phyloP scores from a whole-genome alignment of 2,797 vertebrate species.

The Dryobates pubescens region DNA sequence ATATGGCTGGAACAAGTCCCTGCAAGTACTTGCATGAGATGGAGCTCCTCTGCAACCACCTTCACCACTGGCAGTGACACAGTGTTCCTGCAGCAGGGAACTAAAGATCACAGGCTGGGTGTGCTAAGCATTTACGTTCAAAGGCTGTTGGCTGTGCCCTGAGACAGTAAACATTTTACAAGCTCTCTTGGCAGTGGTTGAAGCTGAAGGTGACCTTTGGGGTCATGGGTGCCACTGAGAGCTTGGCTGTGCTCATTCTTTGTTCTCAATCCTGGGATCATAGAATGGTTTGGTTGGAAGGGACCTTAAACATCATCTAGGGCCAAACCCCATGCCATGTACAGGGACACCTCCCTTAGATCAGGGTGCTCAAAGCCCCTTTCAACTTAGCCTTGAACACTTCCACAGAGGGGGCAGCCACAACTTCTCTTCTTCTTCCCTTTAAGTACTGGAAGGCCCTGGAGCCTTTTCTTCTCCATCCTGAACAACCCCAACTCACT shows the following conservation, averaged over 20 bases:
- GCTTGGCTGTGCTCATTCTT: not conserved
- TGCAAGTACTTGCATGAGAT: not conserved
- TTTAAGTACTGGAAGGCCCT: no score
- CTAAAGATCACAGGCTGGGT: not conserved
- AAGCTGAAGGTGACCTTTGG: not conserved
- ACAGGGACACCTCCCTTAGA: no score
- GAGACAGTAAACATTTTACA: not conserved
- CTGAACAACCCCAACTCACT: no score
- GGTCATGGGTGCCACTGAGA: not conserved
- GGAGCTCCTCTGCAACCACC: not conserved
- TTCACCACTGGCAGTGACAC: not conserved
- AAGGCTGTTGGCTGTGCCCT: not conserved
- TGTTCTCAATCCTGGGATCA: not conserved
- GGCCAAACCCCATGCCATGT: no score
- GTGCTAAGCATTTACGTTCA: not conserved
- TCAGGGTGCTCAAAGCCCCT: not conserved
- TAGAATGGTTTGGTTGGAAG: no score
- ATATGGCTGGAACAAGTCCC: accelerated
- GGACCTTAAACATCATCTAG: no score
- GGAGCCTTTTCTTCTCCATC: no score
- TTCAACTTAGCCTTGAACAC: not conserved
- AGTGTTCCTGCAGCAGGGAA: not conserved
- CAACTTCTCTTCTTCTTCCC: not conserved
- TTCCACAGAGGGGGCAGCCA: not conserved
- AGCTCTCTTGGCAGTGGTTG: not conserved